phyloP scores from a whole-genome alignment of 92 coral and sea anemone species.

The Isaurus tuberculatus region DNA sequence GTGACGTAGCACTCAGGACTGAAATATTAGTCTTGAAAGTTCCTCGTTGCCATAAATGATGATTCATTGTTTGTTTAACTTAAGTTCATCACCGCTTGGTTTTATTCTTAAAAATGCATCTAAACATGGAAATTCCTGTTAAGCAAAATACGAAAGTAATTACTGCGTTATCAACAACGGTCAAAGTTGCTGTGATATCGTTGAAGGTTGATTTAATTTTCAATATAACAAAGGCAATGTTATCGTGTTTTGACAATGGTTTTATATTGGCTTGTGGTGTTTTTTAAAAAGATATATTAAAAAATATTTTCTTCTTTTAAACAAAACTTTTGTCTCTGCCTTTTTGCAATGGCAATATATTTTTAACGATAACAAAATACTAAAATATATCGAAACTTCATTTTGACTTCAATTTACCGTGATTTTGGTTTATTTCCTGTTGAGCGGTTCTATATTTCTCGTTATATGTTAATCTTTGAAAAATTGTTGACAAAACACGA shows the following conservation, averaged over 20 bases:
- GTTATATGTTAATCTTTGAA: constrained; percentile 1
- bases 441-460: not conserved
- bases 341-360: not conserved
- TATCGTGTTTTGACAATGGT: no score
- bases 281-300: not conserved
- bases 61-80: not conserved
- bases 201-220: not conserved
- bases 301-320: not conserved
- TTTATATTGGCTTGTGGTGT: not conserved
- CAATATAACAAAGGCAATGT: not conserved
- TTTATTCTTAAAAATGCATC: not conserved
- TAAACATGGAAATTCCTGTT: constrained; percentile 36
- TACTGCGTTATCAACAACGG: not conserved
- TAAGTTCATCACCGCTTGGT: not conserved
- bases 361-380: not conserved
- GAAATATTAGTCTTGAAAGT: not conserved
- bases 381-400: not conserved
- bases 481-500: not conserved
- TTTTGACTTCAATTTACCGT: not conserved
- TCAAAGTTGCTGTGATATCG: constrained; percentile 23
- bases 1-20: constrained; percentile 22
- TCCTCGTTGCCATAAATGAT: constrained; percentile 21
- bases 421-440: not conserved
- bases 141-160: not conserved
- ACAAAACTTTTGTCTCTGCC: not conserved